Evolutionary conservation across 1,140 invertebrate genomes (phyloP), one percentile per base, ranked within the genome.

Genomic region (Euura lappo): DNA sequence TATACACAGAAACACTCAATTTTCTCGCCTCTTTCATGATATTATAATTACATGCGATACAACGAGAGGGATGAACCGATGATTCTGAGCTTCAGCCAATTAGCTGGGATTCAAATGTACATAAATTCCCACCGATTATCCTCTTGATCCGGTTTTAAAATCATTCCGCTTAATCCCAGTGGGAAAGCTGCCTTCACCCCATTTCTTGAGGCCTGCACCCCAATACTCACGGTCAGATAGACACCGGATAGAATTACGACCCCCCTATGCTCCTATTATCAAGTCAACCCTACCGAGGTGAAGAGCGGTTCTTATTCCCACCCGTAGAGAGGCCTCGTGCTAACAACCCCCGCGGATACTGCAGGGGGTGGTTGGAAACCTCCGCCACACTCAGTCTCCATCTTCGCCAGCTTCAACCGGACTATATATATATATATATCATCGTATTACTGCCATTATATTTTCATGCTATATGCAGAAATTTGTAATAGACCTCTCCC

Each of bases 371-470:
- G 28, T 28, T 28, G 28, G 28, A 28, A 28, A 28, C 51, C 8
- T 60, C 51, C 51, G 51, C 28, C 28, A 28, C 28, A 28, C 28
- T 28, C 51, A n/a, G 51, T 60, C 13, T 60, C 51, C 51, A 28
- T 28, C 13, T 60, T 60, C 51, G 4, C 51, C 51, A 3, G 51
- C 51, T 28, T n/a, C n/a, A n/a, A n/a, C n/a, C n/a, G n/a, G n/a
- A n/a, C 28, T 28, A 28, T 28, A 28, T 28, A 28, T 28, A 28
- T 28, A 60, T 60, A 60, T 60, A 60, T 60, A 60, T 60, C 51
- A 60, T 60, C 51, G 51, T n/a, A 60, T 60, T 60, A 60, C 51
- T n/a, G 8, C 51, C 13, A 60, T 60, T 60, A 60, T 60, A 60
- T 60, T 60, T 60, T 60, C 51, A 3, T 60, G 8, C 5, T 28